Percentiles rank a stretch among this genome's conserved stretches.
Evolutionary conservation across 2,797 vertebrate species (phyloP).

Genomic region (Sebastes elongatus): DNA sequence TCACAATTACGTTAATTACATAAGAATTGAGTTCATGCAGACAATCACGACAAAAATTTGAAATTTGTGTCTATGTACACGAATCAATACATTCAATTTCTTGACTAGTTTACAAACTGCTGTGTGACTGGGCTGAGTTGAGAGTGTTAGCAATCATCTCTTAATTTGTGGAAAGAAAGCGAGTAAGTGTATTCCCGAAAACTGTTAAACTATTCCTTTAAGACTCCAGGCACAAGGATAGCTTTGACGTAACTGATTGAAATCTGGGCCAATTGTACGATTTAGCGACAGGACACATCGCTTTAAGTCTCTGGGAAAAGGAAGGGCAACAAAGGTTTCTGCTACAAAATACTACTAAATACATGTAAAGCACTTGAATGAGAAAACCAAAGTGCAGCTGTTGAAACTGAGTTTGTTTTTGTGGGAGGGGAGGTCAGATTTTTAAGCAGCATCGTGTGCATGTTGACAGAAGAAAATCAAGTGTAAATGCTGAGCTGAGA

Average conservation of each 20-base stretch:
- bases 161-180: neutral
- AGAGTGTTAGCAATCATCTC: neutral
- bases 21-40: too few relatives aligned
- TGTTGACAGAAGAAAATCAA: neutral
- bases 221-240: constrained; percentile 3
- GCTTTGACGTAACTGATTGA: constrained; percentile 11
- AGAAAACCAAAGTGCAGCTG: constrained; percentile 19
- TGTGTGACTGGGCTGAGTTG: too few relatives aligned
- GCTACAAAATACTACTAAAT: constrained; percentile 33
- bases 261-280: neutral
- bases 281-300: neutral
- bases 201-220: neutral
- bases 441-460: constrained; percentile 31
- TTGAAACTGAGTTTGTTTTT: neutral
- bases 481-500: neutral
- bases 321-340: constrained; percentile 1
- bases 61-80: too few relatives aligned
- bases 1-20: too few relatives aligned
- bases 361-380: neutral
- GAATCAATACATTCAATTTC: too few relatives aligned
- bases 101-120: too few relatives aligned
- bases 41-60: too few relatives aligned
- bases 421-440: neutral
- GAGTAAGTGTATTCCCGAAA: neutral
- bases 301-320: constrained; percentile 1